Base-by-base conservation (phyloP, 2,888 invertebrate species). In the Xylota sylvarum region DNA sequence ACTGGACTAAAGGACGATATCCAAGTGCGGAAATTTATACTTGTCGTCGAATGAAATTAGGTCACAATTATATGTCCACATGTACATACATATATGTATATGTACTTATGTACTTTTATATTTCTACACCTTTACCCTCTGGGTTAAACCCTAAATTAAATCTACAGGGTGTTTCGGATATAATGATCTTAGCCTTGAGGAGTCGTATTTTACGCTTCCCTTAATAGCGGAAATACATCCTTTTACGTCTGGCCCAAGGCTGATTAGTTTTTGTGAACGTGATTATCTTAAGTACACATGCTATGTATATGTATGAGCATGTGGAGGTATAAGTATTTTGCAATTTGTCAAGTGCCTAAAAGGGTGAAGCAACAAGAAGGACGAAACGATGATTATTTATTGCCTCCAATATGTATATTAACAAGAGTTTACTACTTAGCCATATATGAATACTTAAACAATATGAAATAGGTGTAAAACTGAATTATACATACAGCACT, bases 11-110 rank as follows among this genome's bases (percentile, higher is more conserved):
- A 19, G 35, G 10, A 73, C n/a, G 30, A 50, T 58, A 50, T 52
- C 40, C 27, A 81, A 74, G 60, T 81, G 35, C 35, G n/a, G 43
- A 81, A 81, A 74, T 74, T 67, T 74, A 74, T 74, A 50, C 60
- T 52, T 74, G 50, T 50, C 67, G 43, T 65, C 43, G 35, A 35
- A 58, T 23, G 50, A 74, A 74, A 81, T 74, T 74, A 67, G 73
- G 80, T 74, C 73, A 80, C 65, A 80, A 80, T 73, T 73, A 74
- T 67, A 37, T 65, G 64, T 55, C 10, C 46, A 43, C 35, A 70
- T 62, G n/a, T 7, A 52, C 43, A 64, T 27, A 72, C 5, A 19
- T 12, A 27, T n/a, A n/a, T n/a, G n/a, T 62, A 10, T 7, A 52
- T 35, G 56, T 30, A 72, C 5, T n/a, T n/a, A 30, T 32, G 6